Base-by-base conservation (phyloP, 2,797 vertebrate species). In the Lacerta viridis region DNA sequence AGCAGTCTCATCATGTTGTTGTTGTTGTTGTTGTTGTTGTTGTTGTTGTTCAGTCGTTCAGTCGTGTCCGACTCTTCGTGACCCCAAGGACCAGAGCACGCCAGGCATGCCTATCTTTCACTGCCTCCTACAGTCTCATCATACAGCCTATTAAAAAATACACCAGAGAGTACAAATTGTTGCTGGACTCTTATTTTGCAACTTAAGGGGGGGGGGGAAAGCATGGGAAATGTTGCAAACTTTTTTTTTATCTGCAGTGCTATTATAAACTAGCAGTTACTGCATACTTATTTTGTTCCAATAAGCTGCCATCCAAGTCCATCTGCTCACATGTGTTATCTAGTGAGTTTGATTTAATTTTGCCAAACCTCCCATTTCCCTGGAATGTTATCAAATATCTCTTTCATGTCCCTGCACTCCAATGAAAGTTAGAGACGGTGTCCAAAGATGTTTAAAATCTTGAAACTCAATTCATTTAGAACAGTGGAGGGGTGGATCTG, bases 361-460 rank as follows among this genome's bases (percentile, higher is more conserved):
- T 71, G n/a, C 5, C 41, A 46, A 50, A 69, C 75, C 68, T 79
- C 23, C 59, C 6, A 87, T 84, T 85, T 84, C 20, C 75, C 68
- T 84, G 68, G 80, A 87, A 83, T 83, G 89, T 72, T 7, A 80
- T 9, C 15, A 72, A 33, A 33, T 50, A 11, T 79, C 87, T 85
- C 33, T 85, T 77, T 18, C 66, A 23, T 27, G 10, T 59, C n/a
- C 89, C 2, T 13, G 27, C 50, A 13, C 15, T 27, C 6, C 17
- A 18, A 61, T 83, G 61, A 86, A 50, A 55, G 7, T 13, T 75
- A 83, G 69, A 85, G 46, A 88, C 84, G 41, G 79, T 71, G 79
- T 41, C 50, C 74, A 59, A 87, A 80, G 41, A 76, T 43, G 74
- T 76, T 76, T 41, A 82, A 93, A 92, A 88, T 79, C 10, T 0